phyloP scores from a whole-genome alignment of 2,888 invertebrate species.

The Exocentrus adspersus region DNA sequence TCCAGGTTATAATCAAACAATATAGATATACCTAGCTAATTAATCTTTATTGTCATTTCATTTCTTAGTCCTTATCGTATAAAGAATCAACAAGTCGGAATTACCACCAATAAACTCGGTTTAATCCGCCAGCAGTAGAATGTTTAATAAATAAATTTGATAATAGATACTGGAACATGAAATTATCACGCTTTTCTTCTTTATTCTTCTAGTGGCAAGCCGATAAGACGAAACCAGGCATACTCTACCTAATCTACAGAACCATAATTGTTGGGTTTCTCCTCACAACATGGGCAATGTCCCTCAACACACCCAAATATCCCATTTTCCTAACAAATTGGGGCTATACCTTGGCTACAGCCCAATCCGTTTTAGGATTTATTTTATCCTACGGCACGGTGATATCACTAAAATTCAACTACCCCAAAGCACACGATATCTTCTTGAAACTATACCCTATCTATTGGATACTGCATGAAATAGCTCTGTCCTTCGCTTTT shows the following conservation, averaged over 20 bases:
- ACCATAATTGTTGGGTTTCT: neutral
- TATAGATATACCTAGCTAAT: too few relatives aligned
- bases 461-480: slow-evolving; percentile 77
- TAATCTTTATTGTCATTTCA: too few relatives aligned
- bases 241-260: slow-evolving; percentile 16
- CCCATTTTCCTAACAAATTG: slow-evolving; percentile 78
- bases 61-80: too few relatives aligned
- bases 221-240: slow-evolving; percentile 13
- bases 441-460: slow-evolving; percentile 49
- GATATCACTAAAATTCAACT: neutral
- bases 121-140: too few relatives aligned
- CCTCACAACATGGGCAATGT: slow-evolving; percentile 7
- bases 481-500: slow-evolving; percentile 75
- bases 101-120: too few relatives aligned
- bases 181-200: too few relatives aligned
- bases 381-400: neutral
- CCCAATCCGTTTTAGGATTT: slow-evolving; percentile 64
- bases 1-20: too few relatives aligned
- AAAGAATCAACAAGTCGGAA: too few relatives aligned
- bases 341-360: slow-evolving; percentile 70
- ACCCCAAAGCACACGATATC: neutral
- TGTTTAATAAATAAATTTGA: too few relatives aligned
- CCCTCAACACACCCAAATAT: neutral
- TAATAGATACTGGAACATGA: too few relatives aligned
- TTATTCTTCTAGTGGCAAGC: slow-evolving; percentile 20